Conservation (phyloP, 2,888 invertebrate species). For the Zaprionus obscuricornis region DNA sequence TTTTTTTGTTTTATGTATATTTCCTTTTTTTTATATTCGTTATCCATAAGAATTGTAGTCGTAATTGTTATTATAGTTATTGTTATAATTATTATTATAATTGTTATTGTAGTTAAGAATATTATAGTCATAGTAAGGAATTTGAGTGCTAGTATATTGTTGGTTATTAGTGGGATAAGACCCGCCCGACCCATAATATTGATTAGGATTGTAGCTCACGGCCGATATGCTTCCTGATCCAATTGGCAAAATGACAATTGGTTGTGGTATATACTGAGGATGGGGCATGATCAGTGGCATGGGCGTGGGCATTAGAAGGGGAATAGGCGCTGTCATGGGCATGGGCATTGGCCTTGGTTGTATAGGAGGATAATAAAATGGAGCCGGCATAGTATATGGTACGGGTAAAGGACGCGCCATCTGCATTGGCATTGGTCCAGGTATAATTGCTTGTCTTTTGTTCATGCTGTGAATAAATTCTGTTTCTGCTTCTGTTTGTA, state of each 20-base stretch:
- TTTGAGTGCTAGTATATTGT: constrained; percentile 36
- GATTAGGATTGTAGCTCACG: constrained; percentile 37
- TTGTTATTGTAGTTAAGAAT: constrained; percentile 36
- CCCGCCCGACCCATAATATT: constrained; percentile 56
- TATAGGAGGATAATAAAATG: constrained; percentile 26
- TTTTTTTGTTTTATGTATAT: constrained; percentile 3
- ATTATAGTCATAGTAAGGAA: constrained; percentile 53
- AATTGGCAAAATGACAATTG: constrained; percentile 58
- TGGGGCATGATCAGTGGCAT: constrained; percentile 37
- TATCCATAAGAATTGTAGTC: constrained; percentile 63
- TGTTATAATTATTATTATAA: constrained; percentile 29
- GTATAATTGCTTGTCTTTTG: constrained; percentile 40
- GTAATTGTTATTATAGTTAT: constrained; percentile 42
- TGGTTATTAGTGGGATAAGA: constrained; percentile 44
- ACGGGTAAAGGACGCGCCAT: constrained; percentile 26
- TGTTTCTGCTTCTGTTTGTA: too few species aligned
- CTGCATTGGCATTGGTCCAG: constrained; percentile 48
- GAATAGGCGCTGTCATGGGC: constrained; percentile 20
- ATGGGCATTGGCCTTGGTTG: constrained; percentile 5
- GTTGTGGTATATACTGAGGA: constrained; percentile 20
- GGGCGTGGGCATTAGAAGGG: constrained; percentile 3
- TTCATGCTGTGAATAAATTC: constrained; percentile 37
- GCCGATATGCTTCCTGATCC: constrained; percentile 32
- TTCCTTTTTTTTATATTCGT: constrained; percentile 3
- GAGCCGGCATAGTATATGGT: constrained; percentile 26